A percentile compares a stretch with the other conserved stretches of the same genome.
Conservation (phyloP, 2,888 invertebrate genomes). For the Chironomus tentans region DNA sequence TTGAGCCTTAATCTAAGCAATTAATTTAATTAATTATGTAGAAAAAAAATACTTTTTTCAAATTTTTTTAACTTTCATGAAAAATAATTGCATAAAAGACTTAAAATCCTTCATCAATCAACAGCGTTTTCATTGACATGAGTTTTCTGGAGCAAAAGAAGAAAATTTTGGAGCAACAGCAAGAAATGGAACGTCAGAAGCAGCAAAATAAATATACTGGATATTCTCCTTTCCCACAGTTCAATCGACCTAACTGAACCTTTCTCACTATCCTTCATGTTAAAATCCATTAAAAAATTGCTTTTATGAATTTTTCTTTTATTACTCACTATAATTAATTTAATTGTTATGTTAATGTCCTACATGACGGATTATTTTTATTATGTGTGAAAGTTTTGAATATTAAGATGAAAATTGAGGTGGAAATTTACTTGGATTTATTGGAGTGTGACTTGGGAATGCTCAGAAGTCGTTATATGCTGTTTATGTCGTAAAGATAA, state of each 20-base stretch:
- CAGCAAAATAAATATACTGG: slow-evolving; percentile 36
- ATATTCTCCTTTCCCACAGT: slow-evolving; percentile 12
- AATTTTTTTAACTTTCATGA: slow-evolving; percentile 7
- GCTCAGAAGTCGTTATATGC: no score
- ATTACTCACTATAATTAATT: not conserved
- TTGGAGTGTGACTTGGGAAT: no score
- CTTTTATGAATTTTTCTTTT: not conserved
- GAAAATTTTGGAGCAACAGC: slow-evolving; percentile 53
- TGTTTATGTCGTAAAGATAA: no score
- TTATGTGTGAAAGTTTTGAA: no score
- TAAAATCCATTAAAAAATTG: not conserved
- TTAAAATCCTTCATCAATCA: slow-evolving; percentile 6
- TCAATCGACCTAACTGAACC: slow-evolving; percentile 9
- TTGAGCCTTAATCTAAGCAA: not conserved
- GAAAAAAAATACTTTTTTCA: no score
- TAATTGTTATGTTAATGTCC: not conserved
- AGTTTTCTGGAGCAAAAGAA: slow-evolving; percentile 70
- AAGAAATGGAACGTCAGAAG: slow-evolving; percentile 40
- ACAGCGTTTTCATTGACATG: slow-evolving; percentile 72
- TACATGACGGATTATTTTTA: not conserved
- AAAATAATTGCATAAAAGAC: slow-evolving; percentile 33
- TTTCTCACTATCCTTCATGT: not conserved
- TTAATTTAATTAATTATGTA: not conserved
- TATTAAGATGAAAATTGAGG: no score
- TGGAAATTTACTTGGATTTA: no score